Evolutionary conservation across 1,140 invertebrate genomes (phyloP), one percentile per base, ranked within the genome.

Genomic region (Linepithema humile): DNA sequence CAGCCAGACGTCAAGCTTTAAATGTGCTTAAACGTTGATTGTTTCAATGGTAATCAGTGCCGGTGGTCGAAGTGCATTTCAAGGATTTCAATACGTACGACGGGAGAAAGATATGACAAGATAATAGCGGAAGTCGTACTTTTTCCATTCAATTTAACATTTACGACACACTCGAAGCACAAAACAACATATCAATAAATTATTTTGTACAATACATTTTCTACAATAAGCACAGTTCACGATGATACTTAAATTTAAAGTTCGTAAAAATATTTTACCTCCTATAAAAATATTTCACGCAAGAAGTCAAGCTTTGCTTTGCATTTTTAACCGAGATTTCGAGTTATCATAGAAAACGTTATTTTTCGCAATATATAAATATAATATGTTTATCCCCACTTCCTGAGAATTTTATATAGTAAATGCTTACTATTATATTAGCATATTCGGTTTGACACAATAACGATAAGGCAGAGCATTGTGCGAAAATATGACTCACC

Each of bases 401-500:
- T 50, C 26, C 53, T 3, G 29, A 29, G 9, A 40, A 78, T 67
- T 40, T 78, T 26, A 5, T 29, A 32, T n/a, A 5, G 20, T 45
- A 38, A 43, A 82, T 15, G 43, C 32, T 38, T 59, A 59, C 57
- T 73, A 12, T 45, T 45, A 45, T 45, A 15, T 45, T 78, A 57
- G 43, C n/a, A 23, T 20, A 32, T 29, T 55, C 45, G 9, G 3
- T 60, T 48, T 32, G 15, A 43, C 53, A 15, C 7, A 0, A 50
- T 72, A 38, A 35, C 62, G 55, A 32, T 85, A 53, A 82, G 86
- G 83, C 91, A 91, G 92, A 93, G 91, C 91, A 92, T 91, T 88
- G 83, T 87, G 82, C 82, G 62, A 20, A 84, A 70, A 83, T 88
- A 89, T 84, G 73, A 92, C 91, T 93, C 88, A 93, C 92, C 92